Evolutionary conservation across 2,797 vertebrate genomes (phyloP).

Genomic region (Diplodus sargus): DNA sequence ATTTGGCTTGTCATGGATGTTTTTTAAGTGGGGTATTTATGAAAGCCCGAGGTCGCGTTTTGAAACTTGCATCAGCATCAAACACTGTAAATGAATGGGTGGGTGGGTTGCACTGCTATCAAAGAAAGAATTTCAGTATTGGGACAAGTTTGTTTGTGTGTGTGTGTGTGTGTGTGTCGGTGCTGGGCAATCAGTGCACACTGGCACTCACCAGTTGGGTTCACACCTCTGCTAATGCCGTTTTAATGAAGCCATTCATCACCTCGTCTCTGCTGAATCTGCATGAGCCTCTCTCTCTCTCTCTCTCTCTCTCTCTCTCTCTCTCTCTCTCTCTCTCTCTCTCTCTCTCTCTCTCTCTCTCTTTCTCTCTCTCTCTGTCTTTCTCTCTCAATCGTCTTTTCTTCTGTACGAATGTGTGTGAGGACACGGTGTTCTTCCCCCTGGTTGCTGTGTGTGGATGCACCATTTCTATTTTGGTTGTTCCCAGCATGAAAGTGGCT

Average conservation of each 20-base stretch:
- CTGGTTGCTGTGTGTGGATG: slow-evolving; percentile 68
- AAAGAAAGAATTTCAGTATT: slow-evolving; percentile 50
- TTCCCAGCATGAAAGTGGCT: slow-evolving; percentile 63
- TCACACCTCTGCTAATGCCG: slow-evolving; percentile 84
- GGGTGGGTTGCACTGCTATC: slow-evolving; percentile 23
- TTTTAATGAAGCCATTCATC: slow-evolving; percentile 90
- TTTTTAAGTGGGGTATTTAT: slow-evolving; percentile 26
- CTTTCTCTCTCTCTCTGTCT: too few relatives aligned
- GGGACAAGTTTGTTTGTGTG: slow-evolving; percentile 50
- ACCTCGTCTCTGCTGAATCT: slow-evolving; percentile 76
- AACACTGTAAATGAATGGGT: slow-evolving; percentile 30
- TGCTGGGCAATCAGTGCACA: slow-evolving; percentile 51
- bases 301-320: too few relatives aligned
- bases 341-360: too few relatives aligned
- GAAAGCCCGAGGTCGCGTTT: slow-evolving; percentile 25
- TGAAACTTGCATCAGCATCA: slow-evolving; percentile 21
- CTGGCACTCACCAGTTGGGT: slow-evolving; percentile 66
- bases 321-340: too few relatives aligned
- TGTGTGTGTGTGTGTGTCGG: slow-evolving; percentile 43
- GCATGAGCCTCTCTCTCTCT: slow-evolving; percentile 44
- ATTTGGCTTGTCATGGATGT: slow-evolving; percentile 20
- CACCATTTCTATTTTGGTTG: slow-evolving; percentile 70
- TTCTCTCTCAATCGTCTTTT: slow-evolving; percentile 44
- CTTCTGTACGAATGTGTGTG: slow-evolving; percentile 49
- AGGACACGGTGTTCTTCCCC: slow-evolving; percentile 72